Percentiles rank a stretch among this genome's conserved stretches.
Conservation (phyloP, 2,113 vertebrate species). For the Coreoperca whiteheadi region DNA sequence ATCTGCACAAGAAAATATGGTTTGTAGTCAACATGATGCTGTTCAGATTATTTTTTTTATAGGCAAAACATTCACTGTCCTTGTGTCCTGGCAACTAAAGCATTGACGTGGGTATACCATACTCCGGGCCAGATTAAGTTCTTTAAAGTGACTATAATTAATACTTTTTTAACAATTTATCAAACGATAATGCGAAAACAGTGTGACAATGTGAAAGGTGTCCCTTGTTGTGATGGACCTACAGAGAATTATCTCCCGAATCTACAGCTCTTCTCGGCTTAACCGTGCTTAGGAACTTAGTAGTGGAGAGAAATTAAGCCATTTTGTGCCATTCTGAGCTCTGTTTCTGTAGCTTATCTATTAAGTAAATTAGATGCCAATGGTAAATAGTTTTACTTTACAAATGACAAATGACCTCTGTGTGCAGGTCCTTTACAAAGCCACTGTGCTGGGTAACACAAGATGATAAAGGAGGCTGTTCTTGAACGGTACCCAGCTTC, state of each 20-base stretch:
- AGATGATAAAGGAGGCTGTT: conserved; percentile 71
- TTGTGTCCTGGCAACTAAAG: too few relatives aligned
- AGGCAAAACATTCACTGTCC: background rate
- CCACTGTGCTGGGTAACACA: conserved; percentile 48
- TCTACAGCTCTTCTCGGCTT: too few relatives aligned
- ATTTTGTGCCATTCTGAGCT: conserved; percentile 41
- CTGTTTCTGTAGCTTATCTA: conserved; percentile 61
- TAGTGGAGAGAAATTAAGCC: conserved; percentile 12
- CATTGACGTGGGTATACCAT: too few relatives aligned
- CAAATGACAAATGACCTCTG: conserved; percentile 69
- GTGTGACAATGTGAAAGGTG: too few relatives aligned
- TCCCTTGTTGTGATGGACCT: too few relatives aligned
- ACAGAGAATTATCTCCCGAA: too few relatives aligned
- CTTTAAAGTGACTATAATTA: background rate
- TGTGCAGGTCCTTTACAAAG: conserved; percentile 47
- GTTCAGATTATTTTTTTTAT: too few relatives aligned
- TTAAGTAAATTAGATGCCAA: conserved; percentile 77
- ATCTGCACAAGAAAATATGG: background rate
- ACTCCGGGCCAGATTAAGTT: too few relatives aligned
- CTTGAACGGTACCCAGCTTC: conserved; percentile 74
- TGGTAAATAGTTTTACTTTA: conserved; percentile 74
- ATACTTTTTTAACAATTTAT: background rate
- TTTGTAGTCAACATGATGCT: too few relatives aligned
- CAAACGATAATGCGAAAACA: too few relatives aligned
- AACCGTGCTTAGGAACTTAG: too few relatives aligned